Conservation (phyloP, 2,888 invertebrate genomes). For the Liposcelis brunnea region DNA sequence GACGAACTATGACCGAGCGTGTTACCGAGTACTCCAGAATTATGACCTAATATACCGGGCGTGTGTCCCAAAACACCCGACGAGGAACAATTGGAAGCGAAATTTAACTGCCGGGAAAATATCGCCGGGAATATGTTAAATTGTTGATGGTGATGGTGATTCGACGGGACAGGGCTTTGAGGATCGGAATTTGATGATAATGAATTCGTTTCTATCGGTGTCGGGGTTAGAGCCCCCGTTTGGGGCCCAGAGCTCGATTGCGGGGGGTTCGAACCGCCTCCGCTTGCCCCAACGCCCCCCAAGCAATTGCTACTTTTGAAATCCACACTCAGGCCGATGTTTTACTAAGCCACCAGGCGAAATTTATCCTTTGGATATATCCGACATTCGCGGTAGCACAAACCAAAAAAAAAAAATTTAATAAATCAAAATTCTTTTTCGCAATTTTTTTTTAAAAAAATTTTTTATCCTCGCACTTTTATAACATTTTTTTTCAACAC, state of each 20-base stretch:
- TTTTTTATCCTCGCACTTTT: no score
- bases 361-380: no score
- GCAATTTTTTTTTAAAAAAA: no score
- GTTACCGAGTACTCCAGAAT: neutral
- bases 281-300: conserved; percentile 27
- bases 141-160: conserved; percentile 35
- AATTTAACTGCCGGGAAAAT: conserved; percentile 76
- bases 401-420: no score
- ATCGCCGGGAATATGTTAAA: conserved; percentile 86
- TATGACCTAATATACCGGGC: conserved; percentile 31
- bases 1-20: neutral
- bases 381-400: no score
- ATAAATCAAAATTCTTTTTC: no score
- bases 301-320: conserved; percentile 7
- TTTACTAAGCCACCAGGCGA: no score
- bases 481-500: no score
- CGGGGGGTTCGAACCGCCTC: conserved; percentile 30
- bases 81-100: conserved; percentile 28
- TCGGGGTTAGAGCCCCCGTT: neutral
- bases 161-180: conserved; percentile 13
- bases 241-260: conserved; percentile 30
- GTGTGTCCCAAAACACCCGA: conserved; percentile 27
- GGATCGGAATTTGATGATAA: conserved; percentile 5
- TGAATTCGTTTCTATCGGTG: conserved; percentile 3
- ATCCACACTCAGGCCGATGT: conserved; percentile 8